These are phyloP conservation scores for Parauchenoglanis punctatus DNA, from an alignment of 2,797 vertebrate genomes.

Conservation along the genomic window DNA sequence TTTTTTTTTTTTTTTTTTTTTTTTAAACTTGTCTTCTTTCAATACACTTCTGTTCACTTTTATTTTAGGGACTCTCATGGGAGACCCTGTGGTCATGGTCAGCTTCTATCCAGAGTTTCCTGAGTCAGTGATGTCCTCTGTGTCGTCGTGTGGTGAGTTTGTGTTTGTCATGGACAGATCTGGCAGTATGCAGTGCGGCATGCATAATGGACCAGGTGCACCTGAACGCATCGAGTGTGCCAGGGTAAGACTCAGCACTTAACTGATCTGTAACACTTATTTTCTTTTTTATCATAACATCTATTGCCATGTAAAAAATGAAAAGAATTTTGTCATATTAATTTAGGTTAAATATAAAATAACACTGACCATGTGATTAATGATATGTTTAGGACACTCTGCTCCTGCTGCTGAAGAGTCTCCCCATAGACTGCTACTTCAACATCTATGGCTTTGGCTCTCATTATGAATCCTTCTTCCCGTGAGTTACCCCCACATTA, in stretches of 20 bases:
- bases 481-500: constrained; percentile 67
- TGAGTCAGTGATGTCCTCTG: constrained; percentile 61
- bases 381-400: constrained; percentile 79
- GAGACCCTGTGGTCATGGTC: constrained; percentile 79
- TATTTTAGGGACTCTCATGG: constrained; percentile 77
- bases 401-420: constrained; percentile 86
- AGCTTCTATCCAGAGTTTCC: constrained; percentile 83
- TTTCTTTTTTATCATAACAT: neutral
- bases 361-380: neutral
- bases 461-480: constrained; percentile 76
- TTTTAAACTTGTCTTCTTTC: too few relatives aligned
- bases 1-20: too few relatives aligned
- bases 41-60: too few relatives aligned
- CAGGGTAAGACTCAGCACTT: constrained; percentile 69
- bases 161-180: constrained; percentile 84
- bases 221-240: constrained; percentile 74
- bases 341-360: neutral
- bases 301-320: neutral
- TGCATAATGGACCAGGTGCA: constrained; percentile 11
- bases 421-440: constrained; percentile 87
- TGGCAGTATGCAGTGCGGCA: constrained; percentile 74
- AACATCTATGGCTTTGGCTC: constrained; percentile 86
- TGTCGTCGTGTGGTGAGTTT: constrained; percentile 76
- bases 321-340: neutral
- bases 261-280: neutral